Evolutionary conservation across 2,888 invertebrate genomes (phyloP).

Genomic region (Desoria tigrina): DNA sequence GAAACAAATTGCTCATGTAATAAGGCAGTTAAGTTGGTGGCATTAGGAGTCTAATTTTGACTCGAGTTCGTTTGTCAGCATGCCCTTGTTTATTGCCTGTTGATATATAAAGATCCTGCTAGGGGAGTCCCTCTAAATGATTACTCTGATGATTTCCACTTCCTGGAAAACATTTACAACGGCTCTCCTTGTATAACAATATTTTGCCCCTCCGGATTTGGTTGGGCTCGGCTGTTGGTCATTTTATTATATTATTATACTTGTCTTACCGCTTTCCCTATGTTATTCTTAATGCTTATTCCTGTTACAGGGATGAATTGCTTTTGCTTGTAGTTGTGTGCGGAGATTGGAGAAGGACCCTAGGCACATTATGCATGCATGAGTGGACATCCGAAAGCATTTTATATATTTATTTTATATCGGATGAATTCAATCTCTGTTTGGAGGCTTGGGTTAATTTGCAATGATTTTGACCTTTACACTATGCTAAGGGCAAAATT

Average conservation of each 20-base stretch:
- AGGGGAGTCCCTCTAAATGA: conserved; percentile 33
- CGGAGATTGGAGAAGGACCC: too few relatives aligned
- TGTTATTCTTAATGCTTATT: too few relatives aligned
- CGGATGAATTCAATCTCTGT: background rate
- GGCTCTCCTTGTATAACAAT: background rate
- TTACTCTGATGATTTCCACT: conserved; percentile 51
- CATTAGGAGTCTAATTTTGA: conserved; percentile 12
- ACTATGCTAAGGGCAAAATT: too few relatives aligned
- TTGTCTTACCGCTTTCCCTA: too few relatives aligned
- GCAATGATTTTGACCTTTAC: too few relatives aligned
- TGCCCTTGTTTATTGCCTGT: conserved; percentile 52
- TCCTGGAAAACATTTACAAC: conserved; percentile 40
- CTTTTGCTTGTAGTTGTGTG: too few relatives aligned
- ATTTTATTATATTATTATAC: too few relatives aligned
- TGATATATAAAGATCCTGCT: conserved; percentile 46
- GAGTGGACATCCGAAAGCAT: too few relatives aligned
- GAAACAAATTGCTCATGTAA: too few relatives aligned
- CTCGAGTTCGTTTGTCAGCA: conserved; percentile 16
- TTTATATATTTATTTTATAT: background rate
- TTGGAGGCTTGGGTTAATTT: background rate
- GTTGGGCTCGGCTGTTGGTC: background rate
- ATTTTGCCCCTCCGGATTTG: too few relatives aligned
- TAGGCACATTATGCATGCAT: too few relatives aligned
- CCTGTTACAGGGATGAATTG: too few relatives aligned
- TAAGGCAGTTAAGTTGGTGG: background rate